A percentile compares a stretch with the other conserved stretches of the same genome.
These are phyloP conservation scores for Ivindomyrus marchei DNA, from an alignment of 2,113 vertebrate species.

Conservation along the genomic window DNA sequence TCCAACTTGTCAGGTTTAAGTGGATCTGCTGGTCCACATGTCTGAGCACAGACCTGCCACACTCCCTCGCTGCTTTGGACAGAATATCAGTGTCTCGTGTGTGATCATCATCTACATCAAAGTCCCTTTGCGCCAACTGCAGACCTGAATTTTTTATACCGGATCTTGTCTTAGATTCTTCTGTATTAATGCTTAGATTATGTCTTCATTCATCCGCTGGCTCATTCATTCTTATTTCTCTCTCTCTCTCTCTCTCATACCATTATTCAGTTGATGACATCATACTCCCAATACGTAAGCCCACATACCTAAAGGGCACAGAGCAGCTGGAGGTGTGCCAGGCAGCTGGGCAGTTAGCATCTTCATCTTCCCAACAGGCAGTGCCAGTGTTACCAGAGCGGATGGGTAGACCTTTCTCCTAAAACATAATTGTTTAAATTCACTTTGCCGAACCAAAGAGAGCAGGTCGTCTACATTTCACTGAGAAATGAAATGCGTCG, in stretches of 20 bases:
- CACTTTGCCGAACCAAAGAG: background rate
- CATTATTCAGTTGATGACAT: background rate
- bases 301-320: background rate
- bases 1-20: background rate
- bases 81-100: background rate
- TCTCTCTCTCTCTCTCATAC: background rate
- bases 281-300: background rate
- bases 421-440: background rate
- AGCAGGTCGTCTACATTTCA: background rate
- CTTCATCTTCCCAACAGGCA: too few relatives aligned
- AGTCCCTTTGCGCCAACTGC: background rate
- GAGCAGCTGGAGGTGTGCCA: background rate
- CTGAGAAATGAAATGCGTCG: background rate
- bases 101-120: background rate
- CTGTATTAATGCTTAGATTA: constrained; percentile 5
- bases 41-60: background rate
- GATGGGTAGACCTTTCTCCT: background rate
- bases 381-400: background rate
- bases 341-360: background rate
- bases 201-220: background rate
- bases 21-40: background rate
- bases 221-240: background rate
- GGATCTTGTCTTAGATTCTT: background rate
- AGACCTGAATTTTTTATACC: background rate
- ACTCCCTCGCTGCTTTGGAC: background rate